A percentile compares a stretch with the other conserved stretches of the same genome.
Evolutionary conservation across 2,797 vertebrate species (phyloP).

Genomic region (Lagocephalus sceleratus): DNA sequence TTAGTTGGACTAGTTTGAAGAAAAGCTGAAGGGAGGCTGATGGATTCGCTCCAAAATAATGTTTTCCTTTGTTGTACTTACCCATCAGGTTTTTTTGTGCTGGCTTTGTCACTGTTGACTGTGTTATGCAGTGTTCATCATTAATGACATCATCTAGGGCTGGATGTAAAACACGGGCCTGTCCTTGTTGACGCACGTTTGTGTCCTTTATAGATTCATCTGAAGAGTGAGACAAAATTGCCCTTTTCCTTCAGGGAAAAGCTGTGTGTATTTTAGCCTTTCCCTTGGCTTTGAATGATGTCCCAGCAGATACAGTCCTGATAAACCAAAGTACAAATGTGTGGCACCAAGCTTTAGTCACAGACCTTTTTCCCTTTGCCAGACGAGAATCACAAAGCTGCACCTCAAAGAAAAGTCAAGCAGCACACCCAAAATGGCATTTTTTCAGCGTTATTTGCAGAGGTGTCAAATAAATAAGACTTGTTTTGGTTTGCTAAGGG

Average conservation of each 20-base stretch:
- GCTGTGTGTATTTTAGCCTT: slow-evolving; percentile 25
- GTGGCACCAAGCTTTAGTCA: slow-evolving; percentile 24
- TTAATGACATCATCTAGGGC: no score
- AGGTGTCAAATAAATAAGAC: slow-evolving; percentile 7
- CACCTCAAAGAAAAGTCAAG: slow-evolving; percentile 37
- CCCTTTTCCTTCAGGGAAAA: slow-evolving; percentile 40
- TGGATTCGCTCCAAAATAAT: no score
- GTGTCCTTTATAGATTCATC: no score
- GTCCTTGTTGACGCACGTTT: no score
- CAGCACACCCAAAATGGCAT: slow-evolving; percentile 28
- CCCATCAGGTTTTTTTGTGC: no score
- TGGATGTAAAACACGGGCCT: no score
- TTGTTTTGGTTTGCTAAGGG: slow-evolving; percentile 15
- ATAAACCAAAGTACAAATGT: slow-evolving; percentile 19
- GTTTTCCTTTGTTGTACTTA: no score
- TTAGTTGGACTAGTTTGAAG: neutral
- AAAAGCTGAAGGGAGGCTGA: no score
- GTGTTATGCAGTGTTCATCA: no score
- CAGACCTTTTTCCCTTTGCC: slow-evolving; percentile 16
- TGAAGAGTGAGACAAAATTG: neutral
- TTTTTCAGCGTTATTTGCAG: slow-evolving; percentile 16
- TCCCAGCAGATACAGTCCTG: neutral
- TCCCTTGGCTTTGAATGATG: slow-evolving; percentile 12
- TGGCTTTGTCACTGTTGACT: no score
- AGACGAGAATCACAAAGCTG: slow-evolving; percentile 43